Evolutionary conservation across 2,113 vertebrate species (phyloP), one percentile per base, ranked within the genome.

Genomic region (Amphilophus citrinellus): DNA sequence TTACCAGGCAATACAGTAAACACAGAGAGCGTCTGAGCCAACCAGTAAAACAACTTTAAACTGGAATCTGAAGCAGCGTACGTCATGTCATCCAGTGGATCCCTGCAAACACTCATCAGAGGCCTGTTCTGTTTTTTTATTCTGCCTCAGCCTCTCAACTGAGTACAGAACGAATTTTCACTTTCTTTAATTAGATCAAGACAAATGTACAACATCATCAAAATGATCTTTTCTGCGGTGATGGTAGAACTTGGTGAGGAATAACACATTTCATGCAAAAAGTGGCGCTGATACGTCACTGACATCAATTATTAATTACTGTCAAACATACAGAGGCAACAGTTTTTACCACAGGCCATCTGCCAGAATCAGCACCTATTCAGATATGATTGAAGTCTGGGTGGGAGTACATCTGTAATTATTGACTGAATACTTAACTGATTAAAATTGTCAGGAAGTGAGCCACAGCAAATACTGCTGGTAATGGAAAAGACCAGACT

Each of bases 21-120:
- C 37, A 86, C 37, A 50, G 47, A 60, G n/a, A 61, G 56, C 3
- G 35, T 50, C 65, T 71, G 18, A 82, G 68, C 71, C 17, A 73
- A 77, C 82, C 61, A 27, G 56, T 58, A 80, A 61, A 62, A 78
- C 8, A 81, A 59, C 44, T 20, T 37, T 18, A 22, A 78, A 58
- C 86, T 47, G 86, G 56, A 76, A 53, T 58, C 35, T 61, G 77
- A 65, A 39, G 24, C 77, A 44, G 44, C 17, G 4, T 32, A 24
- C 56, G 66, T 66, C n/a, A 24, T 24, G 76, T 76, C 53, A 66
- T 7, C 32, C 35, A 35, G 10, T 3, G 42, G 37, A 62, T 77
- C 27, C 71, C 56, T 30, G 17, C 73, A 24, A 35, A 53, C 66
- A 30, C 44, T 15, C 44, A 6, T 47, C 44, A 17, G 32, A 57